A percentile compares a stretch with the other conserved stretches of the same genome.
These are phyloP conservation scores for Benitochromis conjunctus DNA, from an alignment of 2,113 vertebrate genomes.

Conservation along the genomic window DNA sequence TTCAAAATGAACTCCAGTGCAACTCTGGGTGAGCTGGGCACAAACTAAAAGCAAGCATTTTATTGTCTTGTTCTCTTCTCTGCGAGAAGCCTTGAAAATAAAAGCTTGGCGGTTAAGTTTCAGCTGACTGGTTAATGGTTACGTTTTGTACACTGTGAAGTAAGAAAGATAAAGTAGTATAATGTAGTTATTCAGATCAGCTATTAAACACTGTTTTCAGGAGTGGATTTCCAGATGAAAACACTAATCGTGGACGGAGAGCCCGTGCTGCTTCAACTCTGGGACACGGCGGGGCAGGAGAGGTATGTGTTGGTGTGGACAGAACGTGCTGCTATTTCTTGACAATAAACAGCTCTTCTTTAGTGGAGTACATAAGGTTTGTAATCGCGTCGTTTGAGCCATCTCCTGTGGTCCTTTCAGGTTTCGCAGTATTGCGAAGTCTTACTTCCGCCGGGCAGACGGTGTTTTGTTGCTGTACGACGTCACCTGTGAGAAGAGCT, in stretches of 20 bases:
- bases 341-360: not conserved
- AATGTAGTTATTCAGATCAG: not conserved
- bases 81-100: not conserved
- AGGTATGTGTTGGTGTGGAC: constrained; percentile 72
- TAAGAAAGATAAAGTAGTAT: not conserved
- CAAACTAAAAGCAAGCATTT: not conserved
- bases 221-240: constrained; percentile 97
- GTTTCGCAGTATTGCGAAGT: constrained; percentile 95
- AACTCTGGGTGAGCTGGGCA: constrained; percentile 80
- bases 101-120: not conserved
- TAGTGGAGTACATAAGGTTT: not conserved
- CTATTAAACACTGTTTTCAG: constrained; percentile 59
- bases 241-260: constrained; percentile 92
- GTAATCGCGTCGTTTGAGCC: not conserved
- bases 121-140: not conserved
- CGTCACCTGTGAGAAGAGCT: constrained; percentile 90
- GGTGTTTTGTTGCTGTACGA: constrained; percentile 92
- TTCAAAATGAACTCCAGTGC: constrained; percentile 84
- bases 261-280: constrained; percentile 84
- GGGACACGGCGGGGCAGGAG: constrained; percentile 96
- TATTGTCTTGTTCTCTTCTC: not conserved
- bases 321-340: not conserved
- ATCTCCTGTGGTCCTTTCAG: constrained; percentile 53
- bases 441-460: constrained; percentile 93
- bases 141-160: not conserved